Conservation (phyloP, 1,140 invertebrate species). For the silkworm (Bombyx mori) region DNA sequence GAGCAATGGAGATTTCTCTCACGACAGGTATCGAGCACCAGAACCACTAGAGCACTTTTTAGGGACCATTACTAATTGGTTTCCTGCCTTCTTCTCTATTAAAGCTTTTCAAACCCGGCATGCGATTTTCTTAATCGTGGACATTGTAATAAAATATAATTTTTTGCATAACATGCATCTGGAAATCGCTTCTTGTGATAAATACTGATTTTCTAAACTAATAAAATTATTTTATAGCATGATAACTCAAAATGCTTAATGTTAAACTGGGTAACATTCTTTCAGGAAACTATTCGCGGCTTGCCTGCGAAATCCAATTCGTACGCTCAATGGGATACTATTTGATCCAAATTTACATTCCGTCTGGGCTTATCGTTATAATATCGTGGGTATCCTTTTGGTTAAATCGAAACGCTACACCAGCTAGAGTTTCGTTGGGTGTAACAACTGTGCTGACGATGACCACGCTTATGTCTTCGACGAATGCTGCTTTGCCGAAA, state of each 20-base stretch:
- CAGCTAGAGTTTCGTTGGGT: constrained; percentile 95
- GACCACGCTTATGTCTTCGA: constrained; percentile 98
- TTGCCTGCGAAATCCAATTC: constrained; percentile 97
- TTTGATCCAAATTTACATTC: constrained; percentile 99
- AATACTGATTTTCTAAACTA: not conserved
- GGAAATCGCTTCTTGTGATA: too few species aligned
- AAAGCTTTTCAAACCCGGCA: too few species aligned
- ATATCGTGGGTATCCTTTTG: constrained; percentile 99
- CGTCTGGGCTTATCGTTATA: constrained; percentile 97
- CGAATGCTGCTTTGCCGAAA: constrained; percentile 97
- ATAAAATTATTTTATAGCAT: not conserved
- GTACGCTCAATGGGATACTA: constrained; percentile 98
- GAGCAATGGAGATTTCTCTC: constrained; percentile 91
- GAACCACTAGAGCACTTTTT: constrained; percentile 5
- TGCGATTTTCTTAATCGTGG: too few species aligned
- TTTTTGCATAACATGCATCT: too few species aligned
- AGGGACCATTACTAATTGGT: too few species aligned
- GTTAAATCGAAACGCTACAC: constrained; percentile 93
- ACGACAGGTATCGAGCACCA: constrained; percentile 82
- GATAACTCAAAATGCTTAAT: not conserved
- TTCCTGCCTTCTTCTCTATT: too few species aligned
- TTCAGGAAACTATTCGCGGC: constrained; percentile 95
- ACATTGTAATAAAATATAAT: too few species aligned
- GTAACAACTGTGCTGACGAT: constrained; percentile 98
- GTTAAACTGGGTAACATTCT: constrained; percentile 11